These are phyloP conservation scores for Oreohelix idahoensis DNA, from an alignment of 1,140 invertebrate genomes.

Conservation along the genomic window DNA sequence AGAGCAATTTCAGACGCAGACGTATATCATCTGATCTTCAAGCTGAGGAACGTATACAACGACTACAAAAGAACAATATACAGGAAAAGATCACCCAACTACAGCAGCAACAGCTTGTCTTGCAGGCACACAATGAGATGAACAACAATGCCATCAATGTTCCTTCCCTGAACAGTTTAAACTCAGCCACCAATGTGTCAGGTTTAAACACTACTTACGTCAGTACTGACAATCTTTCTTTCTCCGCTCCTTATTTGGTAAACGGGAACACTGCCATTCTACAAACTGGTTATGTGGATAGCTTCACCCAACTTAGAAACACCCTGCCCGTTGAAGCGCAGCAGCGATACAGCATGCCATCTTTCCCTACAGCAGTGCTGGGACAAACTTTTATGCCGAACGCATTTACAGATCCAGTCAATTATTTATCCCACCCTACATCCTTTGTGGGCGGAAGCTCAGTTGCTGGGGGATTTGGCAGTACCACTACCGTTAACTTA, in stretches of 20 bases:
- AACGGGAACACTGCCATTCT: neutral
- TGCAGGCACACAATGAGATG: neutral
- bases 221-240: neutral
- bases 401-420: neutral
- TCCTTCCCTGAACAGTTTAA: neutral
- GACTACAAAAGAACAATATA: constrained; percentile 48
- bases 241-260: neutral
- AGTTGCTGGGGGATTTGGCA: neutral
- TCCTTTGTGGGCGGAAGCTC: neutral
- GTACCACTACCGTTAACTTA: neutral
- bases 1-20: constrained; percentile 48
- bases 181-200: neutral
- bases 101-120: constrained; percentile 43
- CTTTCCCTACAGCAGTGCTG: neutral
- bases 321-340: neutral
- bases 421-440: neutral
- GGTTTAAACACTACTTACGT: neutral
- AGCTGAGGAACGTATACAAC: constrained; percentile 55
- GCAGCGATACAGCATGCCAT: neutral
- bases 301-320: neutral
- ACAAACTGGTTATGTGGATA: neutral
- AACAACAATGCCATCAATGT: neutral
- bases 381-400: neutral
- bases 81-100: constrained; percentile 49
- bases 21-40: constrained; percentile 54